phyloP scores from a whole-genome alignment of 2,113 vertebrate species.

The Eulemur rufifrons region DNA sequence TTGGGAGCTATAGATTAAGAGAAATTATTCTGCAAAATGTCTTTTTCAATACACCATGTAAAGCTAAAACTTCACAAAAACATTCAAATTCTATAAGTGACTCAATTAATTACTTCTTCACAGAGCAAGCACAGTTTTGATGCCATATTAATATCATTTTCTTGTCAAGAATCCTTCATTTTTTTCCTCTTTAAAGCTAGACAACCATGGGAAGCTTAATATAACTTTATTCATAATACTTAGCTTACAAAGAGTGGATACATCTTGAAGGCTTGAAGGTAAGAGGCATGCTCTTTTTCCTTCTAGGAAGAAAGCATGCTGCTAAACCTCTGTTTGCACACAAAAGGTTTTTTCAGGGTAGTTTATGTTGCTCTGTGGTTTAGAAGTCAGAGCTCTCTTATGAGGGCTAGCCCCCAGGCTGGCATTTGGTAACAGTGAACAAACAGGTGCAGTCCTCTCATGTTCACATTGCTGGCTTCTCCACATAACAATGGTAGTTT shows the following conservation, averaged over 20 bases:
- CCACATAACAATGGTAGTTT: neutral
- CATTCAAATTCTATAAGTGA: neutral
- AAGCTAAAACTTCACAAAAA: neutral
- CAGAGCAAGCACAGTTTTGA: neutral
- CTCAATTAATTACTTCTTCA: neutral
- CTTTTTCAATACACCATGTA: neutral
- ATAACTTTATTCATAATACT: neutral
- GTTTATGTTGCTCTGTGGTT: neutral
- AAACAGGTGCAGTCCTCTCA: neutral
- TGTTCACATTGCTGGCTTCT: neutral
- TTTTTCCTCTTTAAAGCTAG: neutral
- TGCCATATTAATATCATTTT: neutral
- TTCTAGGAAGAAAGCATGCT: neutral
- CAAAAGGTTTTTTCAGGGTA: neutral
- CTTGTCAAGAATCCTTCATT: neutral
- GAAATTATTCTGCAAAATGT: neutral
- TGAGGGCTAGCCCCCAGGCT: neutral
- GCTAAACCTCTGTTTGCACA: slow-evolving; percentile 42
- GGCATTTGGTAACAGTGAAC: neutral
- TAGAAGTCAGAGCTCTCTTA: slow-evolving; percentile 5
- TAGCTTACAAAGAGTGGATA: neutral
- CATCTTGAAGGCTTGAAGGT: neutral
- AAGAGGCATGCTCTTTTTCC: fast-evolving
- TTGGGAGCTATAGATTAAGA: neutral
- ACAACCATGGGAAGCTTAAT: neutral